Conservation (phyloP, 2,113 vertebrate species). For the Melanocharis versteri region DNA sequence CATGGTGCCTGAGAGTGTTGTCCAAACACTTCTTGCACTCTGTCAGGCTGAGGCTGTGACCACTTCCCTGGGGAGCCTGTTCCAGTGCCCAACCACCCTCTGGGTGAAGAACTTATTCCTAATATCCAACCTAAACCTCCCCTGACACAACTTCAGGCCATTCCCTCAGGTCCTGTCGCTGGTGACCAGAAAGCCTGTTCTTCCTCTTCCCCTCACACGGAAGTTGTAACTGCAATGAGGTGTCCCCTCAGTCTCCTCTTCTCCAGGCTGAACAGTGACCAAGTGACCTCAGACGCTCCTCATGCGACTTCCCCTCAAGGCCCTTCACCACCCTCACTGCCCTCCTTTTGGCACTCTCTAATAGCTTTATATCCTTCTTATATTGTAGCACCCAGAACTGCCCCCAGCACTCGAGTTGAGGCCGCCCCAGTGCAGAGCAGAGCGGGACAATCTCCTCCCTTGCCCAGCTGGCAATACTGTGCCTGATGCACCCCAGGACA, state of each 20-base stretch:
- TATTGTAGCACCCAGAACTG: background rate
- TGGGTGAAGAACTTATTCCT: background rate
- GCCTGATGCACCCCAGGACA: background rate
- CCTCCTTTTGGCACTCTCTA: background rate
- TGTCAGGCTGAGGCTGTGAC: background rate
- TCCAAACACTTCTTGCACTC: fast-evolving
- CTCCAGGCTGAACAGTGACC: background rate
- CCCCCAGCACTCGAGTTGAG: fast-evolving
- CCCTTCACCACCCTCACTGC: fast-evolving
- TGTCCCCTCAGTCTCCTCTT: background rate
- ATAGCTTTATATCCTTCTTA: background rate
- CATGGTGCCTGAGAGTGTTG: background rate
- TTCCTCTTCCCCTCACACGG: background rate
- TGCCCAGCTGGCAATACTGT: fast-evolving
- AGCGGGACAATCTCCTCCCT: fast-evolving
- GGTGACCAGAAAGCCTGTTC: background rate
- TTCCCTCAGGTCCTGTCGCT: background rate
- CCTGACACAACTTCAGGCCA: background rate
- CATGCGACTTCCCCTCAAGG: fast-evolving
- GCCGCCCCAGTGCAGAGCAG: background rate
- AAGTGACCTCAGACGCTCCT: background rate
- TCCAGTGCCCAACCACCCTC: background rate
- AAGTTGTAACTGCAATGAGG: fast-evolving
- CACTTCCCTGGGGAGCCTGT: background rate
- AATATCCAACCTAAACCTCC: background rate